Percentiles rank a stretch among this genome's conserved stretches.
Conservation (phyloP, 2,797 vertebrate species). For the Pangasius krempfi region DNA sequence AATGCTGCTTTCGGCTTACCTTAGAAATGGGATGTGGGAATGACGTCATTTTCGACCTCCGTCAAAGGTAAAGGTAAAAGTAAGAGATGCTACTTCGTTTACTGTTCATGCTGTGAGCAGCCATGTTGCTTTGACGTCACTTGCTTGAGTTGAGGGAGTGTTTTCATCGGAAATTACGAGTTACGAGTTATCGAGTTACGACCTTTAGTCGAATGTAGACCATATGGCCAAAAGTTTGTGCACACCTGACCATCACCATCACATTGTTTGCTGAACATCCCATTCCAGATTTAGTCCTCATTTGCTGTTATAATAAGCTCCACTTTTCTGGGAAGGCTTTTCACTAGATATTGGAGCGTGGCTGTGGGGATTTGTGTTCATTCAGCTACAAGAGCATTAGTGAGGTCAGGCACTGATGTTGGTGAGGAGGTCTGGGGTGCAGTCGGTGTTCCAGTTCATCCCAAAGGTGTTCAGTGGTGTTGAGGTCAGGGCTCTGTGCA, state of each 20-base stretch:
- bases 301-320: not conserved
- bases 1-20: not conserved
- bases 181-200: not conserved
- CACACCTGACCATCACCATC: not conserved
- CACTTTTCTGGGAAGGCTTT: not conserved
- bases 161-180: too few relatives aligned
- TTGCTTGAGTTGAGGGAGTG: not conserved
- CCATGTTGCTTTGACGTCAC: not conserved
- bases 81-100: not conserved
- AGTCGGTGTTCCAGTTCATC: too few relatives aligned
- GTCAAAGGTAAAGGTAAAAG: not conserved
- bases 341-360: too few relatives aligned
- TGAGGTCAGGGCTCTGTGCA: too few relatives aligned
- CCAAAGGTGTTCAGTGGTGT: too few relatives aligned
- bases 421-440: too few relatives aligned
- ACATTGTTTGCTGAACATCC: not conserved
- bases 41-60: not conserved
- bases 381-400: not conserved
- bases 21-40: not conserved
- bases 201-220: not conserved
- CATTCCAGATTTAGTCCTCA: too few relatives aligned
- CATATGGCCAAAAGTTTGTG: not conserved
- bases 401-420: not conserved
- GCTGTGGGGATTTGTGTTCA: not conserved
- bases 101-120: not conserved